phyloP scores from a whole-genome alignment of 1,140 invertebrate species.

The Harpegnathos saltator region DNA sequence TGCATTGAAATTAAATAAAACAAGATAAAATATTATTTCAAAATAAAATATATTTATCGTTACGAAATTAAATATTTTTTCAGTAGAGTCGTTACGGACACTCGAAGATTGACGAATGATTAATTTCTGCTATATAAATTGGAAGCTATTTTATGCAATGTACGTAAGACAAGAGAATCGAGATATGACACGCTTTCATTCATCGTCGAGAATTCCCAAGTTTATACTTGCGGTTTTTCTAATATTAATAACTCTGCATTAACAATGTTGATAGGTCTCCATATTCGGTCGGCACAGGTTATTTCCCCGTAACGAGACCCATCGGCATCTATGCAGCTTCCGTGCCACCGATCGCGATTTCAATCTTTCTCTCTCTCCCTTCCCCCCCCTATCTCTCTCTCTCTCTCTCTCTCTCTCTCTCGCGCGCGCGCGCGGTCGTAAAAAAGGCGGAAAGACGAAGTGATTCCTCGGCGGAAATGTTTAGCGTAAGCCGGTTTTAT shows the following conservation, averaged over 20 bases:
- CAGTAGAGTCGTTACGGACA: not conserved
- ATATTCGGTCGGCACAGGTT: not conserved
- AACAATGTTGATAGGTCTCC: not conserved
- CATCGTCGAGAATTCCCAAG: not conserved
- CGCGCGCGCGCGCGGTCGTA: not conserved
- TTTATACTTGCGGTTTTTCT: not conserved
- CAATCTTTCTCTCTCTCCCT: slow-evolving; percentile 14
- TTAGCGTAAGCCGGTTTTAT: slow-evolving; percentile 54
- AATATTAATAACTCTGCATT: not conserved
- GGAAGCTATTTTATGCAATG: not conserved
- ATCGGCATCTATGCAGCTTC: not conserved
- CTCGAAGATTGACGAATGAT: not conserved
- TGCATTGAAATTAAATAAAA: too few relatives aligned
- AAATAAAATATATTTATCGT: too few relatives aligned
- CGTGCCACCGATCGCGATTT: slow-evolving; percentile 30
- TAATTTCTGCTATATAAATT: too few relatives aligned
- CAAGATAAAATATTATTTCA: too few relatives aligned
- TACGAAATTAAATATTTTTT: not conserved
- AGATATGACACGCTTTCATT: not conserved
- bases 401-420: not conserved
- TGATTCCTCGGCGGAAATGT: slow-evolving; percentile 59
- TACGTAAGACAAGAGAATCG: not conserved
- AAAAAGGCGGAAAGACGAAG: slow-evolving; percentile 40
- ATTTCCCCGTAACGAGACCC: not conserved
- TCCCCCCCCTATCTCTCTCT: too few relatives aligned